Conservation (phyloP, 2,113 vertebrate species). For the Arvicanthis niloticus region DNA sequence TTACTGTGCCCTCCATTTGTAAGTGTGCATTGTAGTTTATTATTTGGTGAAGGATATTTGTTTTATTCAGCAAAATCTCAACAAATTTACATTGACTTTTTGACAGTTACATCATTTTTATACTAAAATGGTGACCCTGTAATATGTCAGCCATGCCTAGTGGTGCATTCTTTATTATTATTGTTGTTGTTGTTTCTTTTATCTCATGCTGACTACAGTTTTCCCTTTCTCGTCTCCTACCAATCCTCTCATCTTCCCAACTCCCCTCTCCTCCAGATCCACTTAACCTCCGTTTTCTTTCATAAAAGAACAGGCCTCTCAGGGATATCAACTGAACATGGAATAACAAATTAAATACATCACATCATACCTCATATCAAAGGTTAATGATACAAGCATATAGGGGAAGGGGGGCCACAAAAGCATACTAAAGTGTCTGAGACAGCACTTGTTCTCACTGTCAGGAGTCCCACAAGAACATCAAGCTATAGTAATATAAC, state of each 20-base stretch:
- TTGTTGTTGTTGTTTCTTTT: neutral
- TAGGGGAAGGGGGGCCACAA: neutral
- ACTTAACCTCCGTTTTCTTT: neutral
- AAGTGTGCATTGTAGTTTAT: neutral
- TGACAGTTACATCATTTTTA: neutral
- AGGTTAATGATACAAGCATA: neutral
- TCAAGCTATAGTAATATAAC: neutral
- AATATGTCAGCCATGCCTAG: neutral
- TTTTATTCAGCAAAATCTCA: constrained; percentile 6
- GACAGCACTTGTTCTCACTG: neutral
- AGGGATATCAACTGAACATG: neutral
- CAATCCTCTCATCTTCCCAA: neutral
- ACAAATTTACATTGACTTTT: constrained; percentile 39
- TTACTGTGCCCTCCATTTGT: neutral
- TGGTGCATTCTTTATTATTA: neutral
- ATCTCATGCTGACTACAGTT: neutral
- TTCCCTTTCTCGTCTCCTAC: neutral
- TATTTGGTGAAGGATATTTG: neutral
- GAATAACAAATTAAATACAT: neutral
- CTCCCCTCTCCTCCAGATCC: neutral
- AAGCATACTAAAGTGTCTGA: neutral
- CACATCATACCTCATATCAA: neutral
- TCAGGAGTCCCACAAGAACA: neutral
- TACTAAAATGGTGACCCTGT: constrained; percentile 28
- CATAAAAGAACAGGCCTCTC: neutral